phyloP scores from a whole-genome alignment of 2,888 invertebrate genomes.

The Diabrotica balteata region DNA sequence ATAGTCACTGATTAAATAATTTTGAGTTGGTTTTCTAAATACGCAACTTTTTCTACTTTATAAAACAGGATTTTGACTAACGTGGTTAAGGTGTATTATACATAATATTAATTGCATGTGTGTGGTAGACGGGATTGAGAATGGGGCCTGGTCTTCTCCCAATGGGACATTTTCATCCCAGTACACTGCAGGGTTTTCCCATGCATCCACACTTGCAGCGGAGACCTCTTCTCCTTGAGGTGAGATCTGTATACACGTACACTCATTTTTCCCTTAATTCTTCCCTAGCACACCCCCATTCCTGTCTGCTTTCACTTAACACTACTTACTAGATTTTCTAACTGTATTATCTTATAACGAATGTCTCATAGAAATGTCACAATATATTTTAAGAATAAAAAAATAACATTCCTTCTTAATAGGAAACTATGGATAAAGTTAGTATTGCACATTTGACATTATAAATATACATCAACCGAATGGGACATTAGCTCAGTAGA shows the following conservation, averaged over 20 bases:
- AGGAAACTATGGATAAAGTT: too few species aligned
- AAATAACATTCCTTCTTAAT: too few species aligned
- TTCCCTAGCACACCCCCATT: constrained; percentile 30
- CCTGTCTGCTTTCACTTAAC: constrained; percentile 19
- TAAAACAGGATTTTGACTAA: constrained; percentile 4
- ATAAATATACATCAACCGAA: too few species aligned
- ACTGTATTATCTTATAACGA: too few species aligned
- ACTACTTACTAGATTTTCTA: neutral
- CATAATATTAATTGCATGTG: constrained; percentile 60
- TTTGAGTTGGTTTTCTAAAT: too few species aligned
- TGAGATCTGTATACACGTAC: constrained; percentile 63
- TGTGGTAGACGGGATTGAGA: constrained; percentile 62
- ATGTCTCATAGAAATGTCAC: too few species aligned
- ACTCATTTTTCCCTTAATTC: constrained; percentile 2
- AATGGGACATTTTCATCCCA: constrained; percentile 58
- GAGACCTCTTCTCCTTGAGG: constrained; percentile 86
- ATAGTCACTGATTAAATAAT: too few species aligned
- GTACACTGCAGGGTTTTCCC: constrained; percentile 62
- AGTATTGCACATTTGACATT: too few species aligned
- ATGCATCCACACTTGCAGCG: constrained; percentile 60
- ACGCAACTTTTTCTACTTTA: too few species aligned
- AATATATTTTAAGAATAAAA: too few species aligned
- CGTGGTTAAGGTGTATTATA: constrained; percentile 58
- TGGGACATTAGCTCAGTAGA: too few species aligned
- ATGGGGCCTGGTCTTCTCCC: constrained; percentile 61